Evolutionary conservation across 1,140 invertebrate species (phyloP), one percentile per base, ranked within the genome.

Genomic region (Ephestia elutella): DNA sequence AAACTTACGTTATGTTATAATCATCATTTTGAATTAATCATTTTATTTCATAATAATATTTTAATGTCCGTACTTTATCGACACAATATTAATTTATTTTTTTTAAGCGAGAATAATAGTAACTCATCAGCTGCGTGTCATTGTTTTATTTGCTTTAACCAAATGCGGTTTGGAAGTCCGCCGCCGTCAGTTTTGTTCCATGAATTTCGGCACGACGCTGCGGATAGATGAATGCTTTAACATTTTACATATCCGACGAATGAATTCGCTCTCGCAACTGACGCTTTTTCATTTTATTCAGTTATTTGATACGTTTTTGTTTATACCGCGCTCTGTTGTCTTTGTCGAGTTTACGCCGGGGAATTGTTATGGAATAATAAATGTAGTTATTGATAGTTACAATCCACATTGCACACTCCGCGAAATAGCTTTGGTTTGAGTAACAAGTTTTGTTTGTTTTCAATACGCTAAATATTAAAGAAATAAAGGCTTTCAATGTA

Each of bases 191-290:
- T 81, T 78, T 80, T 81, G 82, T 78, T 76, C 75, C 76, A 83
- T 87, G 85, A 85, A 87, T 85, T 85, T 79, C 82, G 75, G 77
- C 73, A 66, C 75, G 75, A 71, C 74, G 66, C 74, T 73, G 75
- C 70, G 77, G 76, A 75, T 82, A 84, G 82, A 86, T 86, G 85
- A 86, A 87, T 87, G 79, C 78, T 87, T 86, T 84, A 85, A 85
- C 82, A 81, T 87, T 86, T 85, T 86, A 85, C 85, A 87, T 85
- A 84, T 85, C 82, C 79, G 78, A 84, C 82, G 80, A 86, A 85
- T 87, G 82, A 82, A 87, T 86, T 84, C 75, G 74, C 77, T 81
- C 72, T 78, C 67, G 73, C 71, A 66, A 73, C 68, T 71, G 78
- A 74, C 72, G 68, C 70, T 76, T 80, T 84, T 82, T 72, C 66